phyloP scores from a whole-genome alignment of 1,140 invertebrate species.

The Lasioglossum albipes region DNA sequence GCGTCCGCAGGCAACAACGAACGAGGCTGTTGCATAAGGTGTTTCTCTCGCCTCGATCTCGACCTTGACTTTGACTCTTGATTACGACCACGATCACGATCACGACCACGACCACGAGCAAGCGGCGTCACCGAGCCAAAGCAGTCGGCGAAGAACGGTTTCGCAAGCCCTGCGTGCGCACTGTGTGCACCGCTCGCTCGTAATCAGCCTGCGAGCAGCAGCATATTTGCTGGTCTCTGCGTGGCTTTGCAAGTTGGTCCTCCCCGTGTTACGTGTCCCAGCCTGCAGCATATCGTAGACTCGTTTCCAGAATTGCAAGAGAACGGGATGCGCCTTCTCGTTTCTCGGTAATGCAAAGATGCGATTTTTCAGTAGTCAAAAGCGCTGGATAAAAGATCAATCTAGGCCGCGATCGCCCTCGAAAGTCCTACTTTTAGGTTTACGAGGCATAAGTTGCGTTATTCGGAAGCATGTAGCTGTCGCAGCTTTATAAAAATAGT shows the following conservation, averaged over 20 bases:
- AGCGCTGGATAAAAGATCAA: no score
- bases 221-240: background rate
- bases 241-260: background rate
- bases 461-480: no score
- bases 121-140: conserved; percentile 41
- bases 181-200: conserved; percentile 36
- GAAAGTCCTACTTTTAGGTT: no score
- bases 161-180: conserved; percentile 54
- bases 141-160: conserved; percentile 60
- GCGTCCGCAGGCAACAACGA: conserved; percentile 26
- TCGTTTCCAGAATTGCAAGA: no score
- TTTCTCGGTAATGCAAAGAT: no score
- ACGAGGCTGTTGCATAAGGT: conserved; percentile 69
- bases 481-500: no score
- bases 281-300: background rate
- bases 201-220: background rate
- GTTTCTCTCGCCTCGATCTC: conserved; percentile 66
- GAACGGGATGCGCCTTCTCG: no score
- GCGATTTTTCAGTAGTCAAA: no score
- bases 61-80: conserved; percentile 78
- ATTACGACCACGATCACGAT: conserved; percentile 72
- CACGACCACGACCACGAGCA: conserved; percentile 61
- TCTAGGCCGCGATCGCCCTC: no score
- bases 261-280: conserved; percentile 12
- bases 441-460: no score